Evolutionary conservation across 2,888 invertebrate species (phyloP).

Genomic region (Drosophila nigricruria): DNA sequence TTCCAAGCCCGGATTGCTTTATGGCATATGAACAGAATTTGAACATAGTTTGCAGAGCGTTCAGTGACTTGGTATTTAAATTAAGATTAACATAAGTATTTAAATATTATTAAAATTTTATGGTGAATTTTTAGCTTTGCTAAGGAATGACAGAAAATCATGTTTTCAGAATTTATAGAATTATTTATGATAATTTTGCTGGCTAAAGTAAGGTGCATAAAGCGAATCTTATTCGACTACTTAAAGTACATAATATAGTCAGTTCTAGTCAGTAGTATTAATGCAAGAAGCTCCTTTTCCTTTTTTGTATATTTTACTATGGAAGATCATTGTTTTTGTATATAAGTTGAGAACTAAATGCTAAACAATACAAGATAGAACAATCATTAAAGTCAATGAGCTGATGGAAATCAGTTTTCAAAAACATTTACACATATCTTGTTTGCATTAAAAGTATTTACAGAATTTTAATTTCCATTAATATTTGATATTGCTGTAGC

Average conservation of each 20-base stretch:
- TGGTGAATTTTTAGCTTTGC: not conserved
- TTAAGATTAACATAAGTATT: not conserved
- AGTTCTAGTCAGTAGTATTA: too few species aligned
- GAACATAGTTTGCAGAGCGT: not conserved
- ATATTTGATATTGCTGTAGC: not conserved
- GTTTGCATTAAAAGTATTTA: not conserved
- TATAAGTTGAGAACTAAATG: not conserved
- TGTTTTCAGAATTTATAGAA: too few species aligned
- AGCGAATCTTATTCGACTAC: not conserved
- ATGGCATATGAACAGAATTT: not conserved
- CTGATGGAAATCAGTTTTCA: not conserved
- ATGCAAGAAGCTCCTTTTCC: too few species aligned
- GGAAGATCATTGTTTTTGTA: not conserved
- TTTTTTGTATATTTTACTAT: too few species aligned
- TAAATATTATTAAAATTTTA: not conserved
- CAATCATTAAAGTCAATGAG: not conserved
- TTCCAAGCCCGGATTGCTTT: constrained; percentile 9
- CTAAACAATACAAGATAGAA: too few species aligned
- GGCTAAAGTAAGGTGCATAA: too few species aligned
- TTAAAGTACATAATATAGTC: too few species aligned
- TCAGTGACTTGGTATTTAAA: not conserved
- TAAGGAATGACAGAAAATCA: not conserved
- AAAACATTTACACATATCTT: not conserved
- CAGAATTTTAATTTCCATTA: not conserved
- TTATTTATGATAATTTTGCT: not conserved